A percentile compares a stretch with the other conserved stretches of the same genome.
Conservation (phyloP, 2,888 invertebrate species). For the Drosophila demipolita region DNA sequence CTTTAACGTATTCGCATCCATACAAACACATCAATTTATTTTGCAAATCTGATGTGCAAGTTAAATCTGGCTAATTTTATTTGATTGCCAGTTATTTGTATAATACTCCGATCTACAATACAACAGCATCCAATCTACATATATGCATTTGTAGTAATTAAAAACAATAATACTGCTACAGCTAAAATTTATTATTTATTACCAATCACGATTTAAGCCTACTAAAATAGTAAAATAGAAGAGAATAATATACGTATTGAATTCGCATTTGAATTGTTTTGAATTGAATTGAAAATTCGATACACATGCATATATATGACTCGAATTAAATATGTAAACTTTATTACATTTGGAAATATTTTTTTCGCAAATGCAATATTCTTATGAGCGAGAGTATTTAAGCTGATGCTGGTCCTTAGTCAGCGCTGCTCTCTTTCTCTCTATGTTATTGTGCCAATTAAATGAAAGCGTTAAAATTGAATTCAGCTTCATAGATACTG, state of each 20-base stretch:
- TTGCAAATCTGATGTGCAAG: conserved; percentile 16
- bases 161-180: neutral
- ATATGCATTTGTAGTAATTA: neutral
- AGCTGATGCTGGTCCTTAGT: neutral
- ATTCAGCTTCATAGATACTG: conserved; percentile 31
- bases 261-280: neutral
- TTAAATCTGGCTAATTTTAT: neutral
- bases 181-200: neutral
- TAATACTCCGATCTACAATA: conserved; percentile 6
- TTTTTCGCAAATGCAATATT: conserved; percentile 4
- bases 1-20: conserved; percentile 26
- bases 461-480: conserved; percentile 55
- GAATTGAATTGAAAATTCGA: neutral
- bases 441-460: conserved; percentile 55
- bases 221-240: neutral
- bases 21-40: conserved; percentile 33
- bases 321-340: neutral
- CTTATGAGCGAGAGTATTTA: conserved; percentile 11
- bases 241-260: too few relatives aligned
- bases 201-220: neutral
- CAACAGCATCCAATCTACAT: neutral
- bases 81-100: conserved; percentile 18
- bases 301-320: neutral
- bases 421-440: neutral
- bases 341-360: neutral